A percentile compares a stretch with the other conserved stretches of the same genome.
These are phyloP conservation scores for Drosophila miranda DNA, from an alignment of 1,140 invertebrate species.

Conservation along the genomic window DNA sequence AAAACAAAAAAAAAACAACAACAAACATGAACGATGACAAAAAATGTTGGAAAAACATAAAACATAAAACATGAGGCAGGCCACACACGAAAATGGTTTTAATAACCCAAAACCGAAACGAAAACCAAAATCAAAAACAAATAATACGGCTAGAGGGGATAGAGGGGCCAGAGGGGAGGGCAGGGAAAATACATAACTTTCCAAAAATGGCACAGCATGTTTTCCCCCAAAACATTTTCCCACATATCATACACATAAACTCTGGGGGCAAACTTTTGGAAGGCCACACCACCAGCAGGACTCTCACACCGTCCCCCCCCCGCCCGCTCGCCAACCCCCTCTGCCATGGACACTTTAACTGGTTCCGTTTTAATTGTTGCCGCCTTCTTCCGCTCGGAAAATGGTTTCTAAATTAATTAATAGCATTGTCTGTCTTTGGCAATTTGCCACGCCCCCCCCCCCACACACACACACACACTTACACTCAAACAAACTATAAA, in stretches of 20 bases:
- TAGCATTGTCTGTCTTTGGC: constrained; percentile 68
- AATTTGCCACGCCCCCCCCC: constrained; percentile 57
- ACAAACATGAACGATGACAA: constrained; percentile 45
- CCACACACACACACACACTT: background rate
- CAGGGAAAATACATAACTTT: constrained; percentile 25
- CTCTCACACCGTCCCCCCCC: background rate
- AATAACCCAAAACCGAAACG: constrained; percentile 36
- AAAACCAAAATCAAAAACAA: constrained; percentile 26
- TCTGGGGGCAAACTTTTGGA: constrained; percentile 25
- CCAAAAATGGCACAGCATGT: constrained; percentile 25
- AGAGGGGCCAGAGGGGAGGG: too few species aligned
- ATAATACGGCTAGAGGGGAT: constrained; percentile 8
- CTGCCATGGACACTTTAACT: constrained; percentile 27
- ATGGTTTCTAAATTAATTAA: constrained; percentile 72
- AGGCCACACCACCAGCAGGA: background rate
- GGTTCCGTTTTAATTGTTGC: constrained; percentile 51
- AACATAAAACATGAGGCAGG: constrained; percentile 21
- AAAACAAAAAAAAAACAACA: constrained; percentile 30
- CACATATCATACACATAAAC: constrained; percentile 5
- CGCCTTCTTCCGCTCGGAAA: constrained; percentile 37
- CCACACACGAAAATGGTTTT: constrained; percentile 54
- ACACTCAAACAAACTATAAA: constrained; percentile 65
- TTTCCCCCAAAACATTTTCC: background rate
- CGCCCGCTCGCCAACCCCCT: background rate
- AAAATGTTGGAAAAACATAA: constrained; percentile 36